phyloP scores from a whole-genome alignment of 2,797 vertebrate species.

The Helostoma temminkii region DNA sequence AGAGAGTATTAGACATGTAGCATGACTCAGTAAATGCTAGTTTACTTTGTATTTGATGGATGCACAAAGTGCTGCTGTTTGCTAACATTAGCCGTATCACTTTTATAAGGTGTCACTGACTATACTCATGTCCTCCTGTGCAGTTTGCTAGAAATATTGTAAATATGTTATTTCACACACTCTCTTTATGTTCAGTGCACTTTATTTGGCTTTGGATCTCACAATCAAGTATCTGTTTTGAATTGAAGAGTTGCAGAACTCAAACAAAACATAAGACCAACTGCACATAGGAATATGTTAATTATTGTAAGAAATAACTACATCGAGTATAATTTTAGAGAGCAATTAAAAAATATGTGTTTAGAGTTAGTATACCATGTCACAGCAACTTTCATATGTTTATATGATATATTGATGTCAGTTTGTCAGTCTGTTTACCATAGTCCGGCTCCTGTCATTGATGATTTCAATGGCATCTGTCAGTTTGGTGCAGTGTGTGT shows the following conservation, averaged over 20 bases:
- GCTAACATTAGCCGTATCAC: no score
- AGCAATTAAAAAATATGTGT: no score
- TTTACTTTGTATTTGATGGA: no score
- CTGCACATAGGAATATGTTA: background rate
- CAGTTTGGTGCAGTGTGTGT: constrained; percentile 43
- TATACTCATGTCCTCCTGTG: background rate
- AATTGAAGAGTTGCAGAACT: background rate
- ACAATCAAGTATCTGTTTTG: background rate
- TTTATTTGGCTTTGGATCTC: background rate
- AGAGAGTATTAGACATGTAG: no score
- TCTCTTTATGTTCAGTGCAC: background rate
- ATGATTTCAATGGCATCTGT: constrained; percentile 58
- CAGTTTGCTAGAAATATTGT: background rate
- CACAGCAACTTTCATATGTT: background rate
- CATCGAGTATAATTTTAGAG: no score
- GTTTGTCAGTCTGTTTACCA: constrained; percentile 15
- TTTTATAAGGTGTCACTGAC: no score
- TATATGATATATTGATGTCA: constrained; percentile 2
- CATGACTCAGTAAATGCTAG: no score
- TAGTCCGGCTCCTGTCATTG: constrained; percentile 23
- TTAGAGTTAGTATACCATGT: background rate
- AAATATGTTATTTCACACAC: background rate
- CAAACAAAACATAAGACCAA: constrained; percentile 1
- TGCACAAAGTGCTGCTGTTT: no score
- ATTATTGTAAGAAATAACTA: no score